Percentiles rank a stretch among this genome's conserved stretches.
Conservation (phyloP, 2,888 invertebrate species). For the Trypoxylon attenuatum region DNA sequence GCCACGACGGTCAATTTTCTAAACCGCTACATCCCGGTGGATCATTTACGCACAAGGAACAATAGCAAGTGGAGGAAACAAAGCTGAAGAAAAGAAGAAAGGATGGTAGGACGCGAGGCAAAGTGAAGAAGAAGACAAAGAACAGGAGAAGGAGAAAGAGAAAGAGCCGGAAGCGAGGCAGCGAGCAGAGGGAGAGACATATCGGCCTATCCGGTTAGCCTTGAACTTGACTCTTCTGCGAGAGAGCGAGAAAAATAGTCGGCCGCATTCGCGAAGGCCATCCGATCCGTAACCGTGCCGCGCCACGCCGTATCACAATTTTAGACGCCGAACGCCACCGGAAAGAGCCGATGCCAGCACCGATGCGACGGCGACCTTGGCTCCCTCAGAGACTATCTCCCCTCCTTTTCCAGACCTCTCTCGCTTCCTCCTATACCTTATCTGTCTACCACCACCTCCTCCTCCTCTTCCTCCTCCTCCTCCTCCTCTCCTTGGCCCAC, state of each 20-base stretch:
- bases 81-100: not conserved
- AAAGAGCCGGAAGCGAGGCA: constrained; percentile 8
- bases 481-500: not conserved
- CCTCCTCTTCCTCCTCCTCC: not conserved
- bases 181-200: constrained; percentile 16
- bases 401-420: constrained; percentile 24
- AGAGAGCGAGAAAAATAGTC: constrained; percentile 32
- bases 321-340: constrained; percentile 66
- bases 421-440: not conserved
- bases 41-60: no score
- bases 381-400: constrained; percentile 29
- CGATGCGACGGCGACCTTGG: constrained; percentile 59
- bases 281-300: constrained; percentile 28
- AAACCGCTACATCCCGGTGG: not conserved
- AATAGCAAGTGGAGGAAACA: not conserved
- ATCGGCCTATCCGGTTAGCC: constrained; percentile 47
- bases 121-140: not conserved
- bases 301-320: constrained; percentile 58
- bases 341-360: constrained; percentile 67
- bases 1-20: not conserved
- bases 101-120: not conserved
- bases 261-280: constrained; percentile 50
- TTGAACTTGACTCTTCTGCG: constrained; percentile 58
- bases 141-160: constrained; percentile 10
- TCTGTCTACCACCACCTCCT: constrained; percentile 14